phyloP scores from a whole-genome alignment of 2,888 invertebrate species.

The Syrphus vitripennis region DNA sequence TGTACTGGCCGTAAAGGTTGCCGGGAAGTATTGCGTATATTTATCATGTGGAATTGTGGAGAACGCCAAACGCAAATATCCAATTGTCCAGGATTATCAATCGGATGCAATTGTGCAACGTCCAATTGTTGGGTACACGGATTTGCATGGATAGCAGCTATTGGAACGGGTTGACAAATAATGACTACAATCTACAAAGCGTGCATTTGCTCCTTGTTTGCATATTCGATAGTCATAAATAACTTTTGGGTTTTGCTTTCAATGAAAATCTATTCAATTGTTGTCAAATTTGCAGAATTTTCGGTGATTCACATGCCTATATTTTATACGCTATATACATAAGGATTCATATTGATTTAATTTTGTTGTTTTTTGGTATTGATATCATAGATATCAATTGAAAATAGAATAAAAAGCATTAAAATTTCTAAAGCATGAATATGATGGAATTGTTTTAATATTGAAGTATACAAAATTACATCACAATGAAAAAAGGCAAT shows the following conservation, averaged over 20 bases:
- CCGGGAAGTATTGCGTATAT: slow-evolving; percentile 56
- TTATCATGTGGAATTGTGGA: slow-evolving; percentile 29
- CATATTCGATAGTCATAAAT: slow-evolving; percentile 66
- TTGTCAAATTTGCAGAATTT: slow-evolving; percentile 44
- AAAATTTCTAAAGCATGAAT: not conserved
- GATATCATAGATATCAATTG: not conserved
- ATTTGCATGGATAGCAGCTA: slow-evolving; percentile 30
- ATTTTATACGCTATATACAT: not conserved
- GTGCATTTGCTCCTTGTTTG: slow-evolving; percentile 58
- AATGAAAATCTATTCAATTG: slow-evolving; percentile 46
- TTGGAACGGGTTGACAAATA: slow-evolving; percentile 43
- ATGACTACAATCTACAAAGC: slow-evolving; percentile 23
- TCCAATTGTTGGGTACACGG: slow-evolving; percentile 45
- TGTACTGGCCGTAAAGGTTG: slow-evolving; percentile 27
- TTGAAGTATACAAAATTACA: too few species aligned
- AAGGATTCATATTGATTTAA: not conserved
- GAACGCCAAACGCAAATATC: slow-evolving; percentile 44
- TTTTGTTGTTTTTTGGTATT: not conserved
- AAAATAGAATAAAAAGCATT: not conserved
- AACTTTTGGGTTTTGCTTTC: slow-evolving; percentile 38
- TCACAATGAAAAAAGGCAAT: too few species aligned
- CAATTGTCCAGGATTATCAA: slow-evolving; percentile 54
- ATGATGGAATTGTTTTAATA: too few species aligned
- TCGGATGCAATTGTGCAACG: slow-evolving; percentile 52
- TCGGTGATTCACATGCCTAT: not conserved